Evolutionary conservation across 2,113 vertebrate species (phyloP).

Genomic region (Alces alces): DNA sequence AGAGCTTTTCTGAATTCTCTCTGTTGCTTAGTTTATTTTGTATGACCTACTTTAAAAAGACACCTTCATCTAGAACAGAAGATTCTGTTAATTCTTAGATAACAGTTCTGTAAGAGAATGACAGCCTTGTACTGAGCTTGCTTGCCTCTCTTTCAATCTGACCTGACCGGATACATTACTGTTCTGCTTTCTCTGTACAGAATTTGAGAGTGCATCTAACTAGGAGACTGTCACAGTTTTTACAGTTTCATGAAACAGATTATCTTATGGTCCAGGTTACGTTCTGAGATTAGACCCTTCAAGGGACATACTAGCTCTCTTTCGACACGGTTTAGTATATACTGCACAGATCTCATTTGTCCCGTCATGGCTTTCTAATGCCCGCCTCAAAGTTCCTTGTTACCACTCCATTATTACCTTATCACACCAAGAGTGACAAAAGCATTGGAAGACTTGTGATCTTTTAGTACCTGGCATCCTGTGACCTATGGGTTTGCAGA

Average conservation of each 20-base stretch:
- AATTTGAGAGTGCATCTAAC: neutral
- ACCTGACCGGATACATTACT: neutral
- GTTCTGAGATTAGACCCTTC: neutral
- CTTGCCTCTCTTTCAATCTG: neutral
- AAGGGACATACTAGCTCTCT: neutral
- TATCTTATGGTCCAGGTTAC: neutral
- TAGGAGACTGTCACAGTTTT: neutral
- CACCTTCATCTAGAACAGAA: neutral
- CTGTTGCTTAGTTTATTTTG: slow-evolving; percentile 1
- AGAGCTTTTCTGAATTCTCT: neutral
- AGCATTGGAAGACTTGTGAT: neutral
- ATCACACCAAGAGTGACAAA: neutral
- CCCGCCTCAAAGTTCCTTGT: neutral
- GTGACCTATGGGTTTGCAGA: neutral
- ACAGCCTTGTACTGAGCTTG: neutral
- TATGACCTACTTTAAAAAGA: slow-evolving; percentile 20
- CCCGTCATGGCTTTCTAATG: neutral
- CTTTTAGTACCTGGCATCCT: neutral
- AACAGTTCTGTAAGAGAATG: neutral
- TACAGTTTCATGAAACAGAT: neutral
- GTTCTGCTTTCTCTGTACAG: neutral
- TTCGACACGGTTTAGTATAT: neutral
- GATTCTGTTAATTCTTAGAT: slow-evolving; percentile 10
- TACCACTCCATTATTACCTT: neutral
- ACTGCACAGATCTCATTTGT: neutral